phyloP scores from a whole-genome alignment of 2,888 invertebrate genomes.

The Lycaena phlaeas region DNA sequence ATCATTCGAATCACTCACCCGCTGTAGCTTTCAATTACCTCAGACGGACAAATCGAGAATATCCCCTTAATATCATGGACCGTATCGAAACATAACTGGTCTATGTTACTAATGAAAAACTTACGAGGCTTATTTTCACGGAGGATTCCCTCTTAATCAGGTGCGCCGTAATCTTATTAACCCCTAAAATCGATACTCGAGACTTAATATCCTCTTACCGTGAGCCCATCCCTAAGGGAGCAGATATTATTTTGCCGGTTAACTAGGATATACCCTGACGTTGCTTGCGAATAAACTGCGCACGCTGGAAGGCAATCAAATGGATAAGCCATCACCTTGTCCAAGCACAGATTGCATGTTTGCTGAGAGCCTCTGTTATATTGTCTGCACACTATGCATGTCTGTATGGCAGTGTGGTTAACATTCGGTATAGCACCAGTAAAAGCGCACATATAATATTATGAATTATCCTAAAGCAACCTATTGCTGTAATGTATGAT shows the following conservation, averaged over 20 bases:
- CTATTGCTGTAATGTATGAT: too few relatives aligned
- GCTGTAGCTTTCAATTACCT: too few relatives aligned
- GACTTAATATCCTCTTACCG: not conserved
- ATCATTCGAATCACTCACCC: too few relatives aligned
- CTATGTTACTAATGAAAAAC: not conserved
- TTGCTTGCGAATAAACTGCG: not conserved
- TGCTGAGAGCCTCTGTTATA: too few relatives aligned
- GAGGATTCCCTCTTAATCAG: not conserved
- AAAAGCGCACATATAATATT: too few relatives aligned
- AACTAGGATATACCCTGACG: not conserved
- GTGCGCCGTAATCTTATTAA: not conserved
- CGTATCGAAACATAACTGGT: not conserved
- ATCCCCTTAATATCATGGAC: too few relatives aligned
- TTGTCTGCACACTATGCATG: too few relatives aligned
- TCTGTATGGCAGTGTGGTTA: too few relatives aligned
- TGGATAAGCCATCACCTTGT: not conserved
- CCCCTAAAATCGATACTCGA: not conserved
- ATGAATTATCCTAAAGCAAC: too few relatives aligned
- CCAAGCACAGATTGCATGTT: too few relatives aligned
- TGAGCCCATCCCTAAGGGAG: not conserved
- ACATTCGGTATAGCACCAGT: too few relatives aligned
- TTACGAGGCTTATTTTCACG: not conserved
- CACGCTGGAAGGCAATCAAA: not conserved
- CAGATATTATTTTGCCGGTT: not conserved
- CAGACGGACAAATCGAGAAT: too few relatives aligned